phyloP scores from a whole-genome alignment of 2,797 vertebrate genomes.

The Oreortyx pictus region DNA sequence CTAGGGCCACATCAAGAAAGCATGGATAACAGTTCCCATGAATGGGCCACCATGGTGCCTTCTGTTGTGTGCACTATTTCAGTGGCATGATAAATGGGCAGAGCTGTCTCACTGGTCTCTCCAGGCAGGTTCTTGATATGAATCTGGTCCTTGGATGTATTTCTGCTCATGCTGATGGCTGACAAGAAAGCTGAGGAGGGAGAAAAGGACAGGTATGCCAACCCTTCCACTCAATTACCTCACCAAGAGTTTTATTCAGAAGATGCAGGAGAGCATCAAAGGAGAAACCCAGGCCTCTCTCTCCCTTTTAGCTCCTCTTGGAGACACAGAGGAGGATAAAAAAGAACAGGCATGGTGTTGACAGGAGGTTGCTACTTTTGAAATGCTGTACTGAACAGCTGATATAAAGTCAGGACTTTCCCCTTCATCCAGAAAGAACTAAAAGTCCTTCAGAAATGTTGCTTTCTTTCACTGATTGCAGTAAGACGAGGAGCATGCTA shows the following conservation, averaged over 20 bases:
- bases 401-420: background rate
- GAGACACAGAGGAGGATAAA: background rate
- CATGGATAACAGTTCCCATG: background rate
- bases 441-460: background rate
- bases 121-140: background rate
- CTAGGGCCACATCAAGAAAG: conserved; percentile 10
- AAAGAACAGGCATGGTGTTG: background rate
- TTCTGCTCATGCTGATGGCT: background rate
- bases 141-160: background rate
- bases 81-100: background rate
- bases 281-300: background rate
- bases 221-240: conserved; percentile 26
- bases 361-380: background rate
- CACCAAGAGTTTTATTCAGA: conserved; percentile 5
- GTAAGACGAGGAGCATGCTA: background rate
- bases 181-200: background rate
- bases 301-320: background rate
- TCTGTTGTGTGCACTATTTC: background rate
- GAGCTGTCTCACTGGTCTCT: background rate
- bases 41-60: conserved; percentile 1
- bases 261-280: background rate
- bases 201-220: background rate
- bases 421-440: background rate
- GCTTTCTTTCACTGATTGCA: background rate
- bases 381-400: background rate